Evolutionary conservation across 2,113 vertebrate genomes (phyloP).

Genomic region (Scatophagus argus): DNA sequence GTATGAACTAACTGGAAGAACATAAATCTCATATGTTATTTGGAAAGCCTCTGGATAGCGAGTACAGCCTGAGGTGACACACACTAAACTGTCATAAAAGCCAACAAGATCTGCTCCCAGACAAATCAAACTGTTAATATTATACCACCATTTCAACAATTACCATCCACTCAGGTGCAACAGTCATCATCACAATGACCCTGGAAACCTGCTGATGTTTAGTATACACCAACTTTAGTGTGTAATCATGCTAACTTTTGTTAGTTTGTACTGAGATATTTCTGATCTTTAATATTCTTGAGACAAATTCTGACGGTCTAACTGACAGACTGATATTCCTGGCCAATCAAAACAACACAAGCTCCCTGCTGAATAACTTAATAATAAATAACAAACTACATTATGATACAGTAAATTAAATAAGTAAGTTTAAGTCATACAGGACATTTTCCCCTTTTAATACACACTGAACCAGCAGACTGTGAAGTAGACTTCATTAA

Average conservation of each 20-base stretch:
- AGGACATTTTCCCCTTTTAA: slow-evolving; percentile 3
- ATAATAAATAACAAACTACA: no score
- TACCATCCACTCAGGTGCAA: neutral
- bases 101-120: slow-evolving; percentile 7
- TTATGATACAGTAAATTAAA: slow-evolving; percentile 22
- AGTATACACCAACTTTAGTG: no score
- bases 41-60: slow-evolving; percentile 23
- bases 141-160: neutral
- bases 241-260: neutral
- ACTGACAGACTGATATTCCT: slow-evolving; percentile 30
- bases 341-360: slow-evolving; percentile 33
- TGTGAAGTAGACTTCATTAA: neutral
- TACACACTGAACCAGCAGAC: neutral
- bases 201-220: no score
- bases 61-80: slow-evolving; percentile 24
- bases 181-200: no score
- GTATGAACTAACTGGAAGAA: slow-evolving; percentile 42
- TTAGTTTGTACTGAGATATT: neutral
- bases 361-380: slow-evolving; percentile 2
- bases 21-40: slow-evolving; percentile 37
- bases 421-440: neutral
- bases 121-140: slow-evolving; percentile 41
- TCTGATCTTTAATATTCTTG: no score
- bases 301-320: neutral
- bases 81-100: slow-evolving; percentile 37